These are phyloP conservation scores for Dinocampus coccinellae DNA, from an alignment of 2,888 invertebrate species.

Conservation along the genomic window DNA sequence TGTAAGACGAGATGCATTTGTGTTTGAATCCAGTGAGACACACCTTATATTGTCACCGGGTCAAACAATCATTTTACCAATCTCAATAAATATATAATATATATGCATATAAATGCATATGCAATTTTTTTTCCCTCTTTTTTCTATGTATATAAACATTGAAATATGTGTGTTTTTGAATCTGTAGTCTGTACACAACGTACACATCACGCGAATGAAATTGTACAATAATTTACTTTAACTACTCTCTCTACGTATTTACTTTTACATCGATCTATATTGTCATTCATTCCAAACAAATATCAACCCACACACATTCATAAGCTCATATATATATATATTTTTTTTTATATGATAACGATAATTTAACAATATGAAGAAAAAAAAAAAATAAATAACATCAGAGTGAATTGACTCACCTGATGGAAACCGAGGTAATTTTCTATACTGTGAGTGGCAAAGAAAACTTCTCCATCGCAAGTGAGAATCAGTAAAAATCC, in stretches of 20 bases:
- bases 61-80: constrained; percentile 19
- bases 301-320: constrained; percentile 2
- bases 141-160: no score
- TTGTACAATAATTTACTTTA: neutral
- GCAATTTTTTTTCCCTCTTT: no score
- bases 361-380: neutral
- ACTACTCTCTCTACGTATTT: neutral
- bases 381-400: no score
- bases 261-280: neutral
- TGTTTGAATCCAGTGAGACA: constrained; percentile 25
- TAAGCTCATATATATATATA: neutral
- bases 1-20: neutral
- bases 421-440: constrained; percentile 99
- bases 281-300: constrained; percentile 7
- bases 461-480: constrained; percentile 99
- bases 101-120: neutral
- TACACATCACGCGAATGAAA: constrained; percentile 15
- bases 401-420: constrained; percentile 74
- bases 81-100: neutral
- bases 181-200: constrained; percentile 3
- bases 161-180: no score
- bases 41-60: constrained; percentile 22
- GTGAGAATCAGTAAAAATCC: constrained; percentile 99
- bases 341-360: neutral
- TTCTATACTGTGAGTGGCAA: constrained; percentile 99